Evolutionary conservation across 1,140 invertebrate genomes (phyloP).

Genomic region (Ylistrum balloti): DNA sequence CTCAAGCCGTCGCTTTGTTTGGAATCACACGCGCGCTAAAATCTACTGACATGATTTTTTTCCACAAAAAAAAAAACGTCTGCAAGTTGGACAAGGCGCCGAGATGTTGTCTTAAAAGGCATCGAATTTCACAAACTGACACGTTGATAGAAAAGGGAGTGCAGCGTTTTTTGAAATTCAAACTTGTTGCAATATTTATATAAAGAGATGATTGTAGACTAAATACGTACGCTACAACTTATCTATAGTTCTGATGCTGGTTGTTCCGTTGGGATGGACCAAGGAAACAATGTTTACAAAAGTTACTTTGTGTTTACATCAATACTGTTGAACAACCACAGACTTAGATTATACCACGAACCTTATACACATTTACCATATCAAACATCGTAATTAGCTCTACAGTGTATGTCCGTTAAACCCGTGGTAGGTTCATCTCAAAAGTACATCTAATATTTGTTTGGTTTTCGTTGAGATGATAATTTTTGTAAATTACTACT

Average conservation of each 20-base stretch:
- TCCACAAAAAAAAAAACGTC: background rate
- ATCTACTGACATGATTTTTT: constrained; percentile 1
- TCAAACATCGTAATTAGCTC: too few relatives aligned
- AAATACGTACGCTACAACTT: background rate
- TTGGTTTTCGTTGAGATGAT: too few relatives aligned
- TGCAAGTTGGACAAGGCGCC: background rate
- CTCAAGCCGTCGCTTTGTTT: background rate
- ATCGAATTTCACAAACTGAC: constrained; percentile 27
- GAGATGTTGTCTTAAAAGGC: constrained; percentile 29
- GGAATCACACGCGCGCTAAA: constrained; percentile 24
- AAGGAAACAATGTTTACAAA: background rate
- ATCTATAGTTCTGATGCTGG: background rate
- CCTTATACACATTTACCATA: too few relatives aligned
- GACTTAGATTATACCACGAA: too few relatives aligned
- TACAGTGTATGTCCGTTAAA: too few relatives aligned
- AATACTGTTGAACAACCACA: too few relatives aligned
- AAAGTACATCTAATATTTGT: too few relatives aligned
- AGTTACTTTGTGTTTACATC: background rate
- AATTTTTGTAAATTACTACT: too few relatives aligned
- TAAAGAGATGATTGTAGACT: background rate
- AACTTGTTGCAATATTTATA: background rate
- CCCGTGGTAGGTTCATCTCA: too few relatives aligned
- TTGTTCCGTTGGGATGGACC: background rate
- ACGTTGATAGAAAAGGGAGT: background rate
- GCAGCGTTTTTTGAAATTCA: background rate